Base-by-base conservation (phyloP, 2,113 vertebrate genomes). In the Columba livia region DNA sequence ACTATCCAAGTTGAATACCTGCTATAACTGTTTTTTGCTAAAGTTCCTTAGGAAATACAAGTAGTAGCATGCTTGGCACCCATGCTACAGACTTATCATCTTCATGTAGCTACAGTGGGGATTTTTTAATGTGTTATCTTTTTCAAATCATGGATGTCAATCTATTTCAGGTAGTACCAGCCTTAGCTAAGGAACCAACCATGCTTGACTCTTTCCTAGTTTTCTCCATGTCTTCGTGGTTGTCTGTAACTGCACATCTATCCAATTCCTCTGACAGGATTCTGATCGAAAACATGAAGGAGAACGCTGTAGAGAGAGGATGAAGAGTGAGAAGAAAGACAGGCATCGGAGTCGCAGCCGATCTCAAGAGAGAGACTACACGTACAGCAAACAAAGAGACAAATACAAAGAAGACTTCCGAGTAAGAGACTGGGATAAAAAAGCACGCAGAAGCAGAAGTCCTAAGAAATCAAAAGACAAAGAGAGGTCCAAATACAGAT, bases 381-480 rank as follows among this genome's bases (percentile, higher is more conserved):
- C 97, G 66, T 96, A 94, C 57, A 95, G 97, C 85, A 98, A 96
- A 36, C 81, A 97, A 5, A 98, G 88, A 48, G 97, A 97, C 72
- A 97, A 70, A 40, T 60, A 97, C 84, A 96, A 85, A 10, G 88
- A 97, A 1, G 97, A 97, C 1, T 8, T 23, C 48, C 57, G 86
- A 50, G 74, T 85, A 40, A 98, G 97, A 94, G 98, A 98, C 19
- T 97, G 97, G 80, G 98, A 98, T 58, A 98, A 93, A 88, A 98
- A 97, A 89, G 87, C 96, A 88, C 98, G 98, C 86, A 98, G 96
- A 87, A 99, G 98, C 88, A 98, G 97, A 90, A 99, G 98, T 88
- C 98, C 99, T 42, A 98, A 97, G 97, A 99, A 98, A 95, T 98
- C 98, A 34, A 99, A 97, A 97, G 98, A 99, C 77, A 99, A 98